Base-by-base conservation (phyloP, 2,797 vertebrate species). In the Cryptoprocta ferox region DNA sequence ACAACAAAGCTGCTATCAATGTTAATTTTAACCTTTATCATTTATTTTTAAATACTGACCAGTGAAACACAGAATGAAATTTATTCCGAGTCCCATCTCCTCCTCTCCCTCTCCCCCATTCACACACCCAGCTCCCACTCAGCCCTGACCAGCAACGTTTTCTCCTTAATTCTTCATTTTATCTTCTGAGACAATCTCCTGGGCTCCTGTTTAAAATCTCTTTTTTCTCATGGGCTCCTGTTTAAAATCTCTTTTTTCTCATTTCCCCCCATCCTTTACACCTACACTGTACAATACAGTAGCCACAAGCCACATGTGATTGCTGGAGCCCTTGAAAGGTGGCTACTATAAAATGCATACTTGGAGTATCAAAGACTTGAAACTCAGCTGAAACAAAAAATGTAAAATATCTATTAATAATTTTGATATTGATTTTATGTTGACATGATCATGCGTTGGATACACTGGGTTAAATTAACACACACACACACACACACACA, bases 141-240 rank as follows among this genome's bases (percentile, higher is more conserved):
- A 42, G n/a, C 13, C 39, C 53, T 18, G 3, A n/a, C 15, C 65
- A 53, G 50, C 32, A 89, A 50, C 14, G 18, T 42, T 73, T 82
- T 81, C 53, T 75, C 79, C 53, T 82, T 65, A 76, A 89, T 50
- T 92, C 65, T 28, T 87, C 28, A 5, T 95, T 75, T 95, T 78
- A 53, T 86, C 81, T 86, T 21, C 75, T 50, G 45, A 90, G 1
- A 83, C 28, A 53, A 39, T 85, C 87, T 71, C n/a, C 45, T 79
- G 45, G 26, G 21, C 26, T 73, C 15, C 65, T 94, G 14, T 13
- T 81, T 35, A 63, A 68, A 91, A 68, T 28, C 21, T 63, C 4
- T 30, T 86, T 70, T 85, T n/a, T n/a, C 19, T 61, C 63, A 1
- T 11, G 42, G 42, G 42, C 42, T 5, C 42, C 42, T n/a, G n/a